Conservation (phyloP, 2,888 invertebrate species). For the Pollenia amentaria region DNA sequence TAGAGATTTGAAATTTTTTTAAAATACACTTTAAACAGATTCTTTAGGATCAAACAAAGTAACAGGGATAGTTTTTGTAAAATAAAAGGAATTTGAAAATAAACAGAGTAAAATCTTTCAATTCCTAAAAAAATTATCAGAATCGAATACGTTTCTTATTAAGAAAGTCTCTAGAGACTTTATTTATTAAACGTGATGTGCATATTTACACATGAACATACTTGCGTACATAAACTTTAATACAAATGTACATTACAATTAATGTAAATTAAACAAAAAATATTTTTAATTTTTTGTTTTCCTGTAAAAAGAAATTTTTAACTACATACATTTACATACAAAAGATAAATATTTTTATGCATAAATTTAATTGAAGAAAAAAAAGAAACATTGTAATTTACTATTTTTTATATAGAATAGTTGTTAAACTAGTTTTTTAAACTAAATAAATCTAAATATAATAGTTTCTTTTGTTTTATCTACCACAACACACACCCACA, state of each 20-base stretch:
- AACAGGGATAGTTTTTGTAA: constrained; percentile 54
- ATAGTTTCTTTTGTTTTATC: neutral
- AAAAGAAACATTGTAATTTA: constrained; percentile 32
- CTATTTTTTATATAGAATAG: constrained; percentile 53
- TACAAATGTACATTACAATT: constrained; percentile 58
- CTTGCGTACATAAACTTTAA: constrained; percentile 25
- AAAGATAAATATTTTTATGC: constrained; percentile 35
- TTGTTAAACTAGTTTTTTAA: constrained; percentile 62
- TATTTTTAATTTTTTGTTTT: constrained; percentile 35
- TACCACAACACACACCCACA: neutral
- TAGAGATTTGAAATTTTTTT: neutral
- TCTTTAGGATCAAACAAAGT: constrained; percentile 4
- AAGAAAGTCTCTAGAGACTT: constrained; percentile 28
- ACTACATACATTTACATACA: constrained; percentile 1
- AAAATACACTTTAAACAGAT: neutral
- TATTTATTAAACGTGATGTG: neutral
- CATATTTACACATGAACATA: constrained; percentile 26
- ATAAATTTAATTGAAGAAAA: constrained; percentile 15
- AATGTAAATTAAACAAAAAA: constrained; percentile 35
- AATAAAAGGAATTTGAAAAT: neutral
- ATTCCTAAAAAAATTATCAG: constrained; percentile 3
- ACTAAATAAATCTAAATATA: constrained; percentile 25
- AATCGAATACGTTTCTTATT: constrained; percentile 47
- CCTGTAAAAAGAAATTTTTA: constrained; percentile 35
- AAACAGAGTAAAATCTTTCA: neutral